Conservation (phyloP, 2,797 vertebrate species). For the Spondyliosoma cantharus region DNA sequence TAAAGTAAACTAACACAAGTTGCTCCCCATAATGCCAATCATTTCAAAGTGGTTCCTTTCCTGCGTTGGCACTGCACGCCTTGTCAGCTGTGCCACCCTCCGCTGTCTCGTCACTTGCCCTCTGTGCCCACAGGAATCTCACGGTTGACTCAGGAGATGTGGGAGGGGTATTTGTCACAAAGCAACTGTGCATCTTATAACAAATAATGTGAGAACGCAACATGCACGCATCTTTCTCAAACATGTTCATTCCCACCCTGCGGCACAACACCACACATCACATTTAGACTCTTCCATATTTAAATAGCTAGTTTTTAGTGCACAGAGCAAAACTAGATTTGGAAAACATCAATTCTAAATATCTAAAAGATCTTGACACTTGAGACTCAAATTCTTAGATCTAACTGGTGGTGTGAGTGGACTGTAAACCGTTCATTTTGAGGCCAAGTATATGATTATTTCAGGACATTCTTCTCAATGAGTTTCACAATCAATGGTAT, state of each 20-base stretch:
- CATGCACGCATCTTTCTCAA: not conserved
- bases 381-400: not conserved
- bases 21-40: conserved; percentile 9
- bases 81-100: conserved; percentile 27
- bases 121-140: conserved; percentile 38
- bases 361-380: not conserved
- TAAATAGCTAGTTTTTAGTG: too few relatives aligned
- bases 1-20: conserved; percentile 1
- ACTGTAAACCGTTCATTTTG: not conserved
- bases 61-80: conserved; percentile 20
- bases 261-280: not conserved
- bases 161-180: conserved; percentile 38
- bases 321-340: too few relatives aligned
- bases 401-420: not conserved
- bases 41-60: conserved; percentile 14
- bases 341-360: too few relatives aligned
- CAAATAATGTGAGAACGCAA: conserved; percentile 13
- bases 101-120: conserved; percentile 11
- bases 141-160: conserved; percentile 34
- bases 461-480: too few relatives aligned
- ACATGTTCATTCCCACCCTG: not conserved
- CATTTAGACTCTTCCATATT: not conserved
- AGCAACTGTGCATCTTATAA: conserved; percentile 30
- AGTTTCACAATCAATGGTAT: too few relatives aligned
- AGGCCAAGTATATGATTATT: too few relatives aligned